Evolutionary conservation across 2,113 vertebrate species (phyloP).

Genomic region (Sceloporus undulatus): DNA sequence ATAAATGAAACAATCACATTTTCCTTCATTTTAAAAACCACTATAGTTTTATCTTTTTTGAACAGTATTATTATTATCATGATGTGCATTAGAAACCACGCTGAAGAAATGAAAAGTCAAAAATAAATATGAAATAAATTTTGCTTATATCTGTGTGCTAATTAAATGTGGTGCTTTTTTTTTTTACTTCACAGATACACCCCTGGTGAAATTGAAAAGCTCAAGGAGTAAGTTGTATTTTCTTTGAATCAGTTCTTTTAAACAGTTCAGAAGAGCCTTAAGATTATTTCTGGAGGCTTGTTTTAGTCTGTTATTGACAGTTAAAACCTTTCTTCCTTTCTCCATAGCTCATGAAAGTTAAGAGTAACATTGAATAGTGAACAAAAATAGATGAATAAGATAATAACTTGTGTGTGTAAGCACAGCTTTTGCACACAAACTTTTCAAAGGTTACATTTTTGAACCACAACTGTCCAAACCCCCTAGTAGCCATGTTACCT

Average conservation of each 20-base stretch:
- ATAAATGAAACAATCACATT: background rate
- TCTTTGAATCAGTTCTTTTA: background rate
- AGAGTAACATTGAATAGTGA: background rate
- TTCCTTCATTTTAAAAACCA: conserved; percentile 33
- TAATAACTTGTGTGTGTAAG: background rate
- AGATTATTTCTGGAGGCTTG: conserved; percentile 26
- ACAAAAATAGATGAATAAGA: background rate
- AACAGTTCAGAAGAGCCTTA: conserved; percentile 36
- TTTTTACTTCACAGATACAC: conserved; percentile 84
- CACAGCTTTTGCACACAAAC: too few relatives aligned
- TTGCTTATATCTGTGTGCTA: conserved; percentile 37
- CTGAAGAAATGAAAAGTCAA: background rate
- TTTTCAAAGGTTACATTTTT: too few relatives aligned
- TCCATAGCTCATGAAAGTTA: background rate
- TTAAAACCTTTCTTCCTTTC: background rate
- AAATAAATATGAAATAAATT: background rate
- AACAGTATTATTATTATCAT: background rate
- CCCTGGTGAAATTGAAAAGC: conserved; percentile 94
- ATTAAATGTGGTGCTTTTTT: conserved; percentile 59
- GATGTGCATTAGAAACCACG: background rate
- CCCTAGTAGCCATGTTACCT: too few relatives aligned
- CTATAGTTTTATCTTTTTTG: conserved; percentile 9
- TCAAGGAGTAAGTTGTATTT: conserved; percentile 91
- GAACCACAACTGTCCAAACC: too few relatives aligned
- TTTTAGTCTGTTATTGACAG: background rate